Conservation (phyloP, 2,888 invertebrate genomes). For the Tinea semifulvella region DNA sequence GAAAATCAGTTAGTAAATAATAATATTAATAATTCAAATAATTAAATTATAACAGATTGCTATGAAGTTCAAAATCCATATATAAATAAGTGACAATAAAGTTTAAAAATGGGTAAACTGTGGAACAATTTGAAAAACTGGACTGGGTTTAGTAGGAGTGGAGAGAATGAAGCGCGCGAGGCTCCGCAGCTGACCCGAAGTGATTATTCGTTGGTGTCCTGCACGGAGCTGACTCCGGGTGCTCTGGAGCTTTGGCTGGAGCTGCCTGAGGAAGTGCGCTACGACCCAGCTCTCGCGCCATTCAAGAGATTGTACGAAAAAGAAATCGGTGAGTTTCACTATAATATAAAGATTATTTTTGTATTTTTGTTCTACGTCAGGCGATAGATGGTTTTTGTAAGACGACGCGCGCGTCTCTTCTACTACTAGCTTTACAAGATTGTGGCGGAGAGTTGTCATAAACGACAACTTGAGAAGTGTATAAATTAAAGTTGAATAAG, state of each 20-base stretch:
- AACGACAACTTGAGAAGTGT: no score
- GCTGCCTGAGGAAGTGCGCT: conserved; percentile 71
- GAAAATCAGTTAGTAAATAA: not conserved
- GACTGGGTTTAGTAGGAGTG: conserved; percentile 2
- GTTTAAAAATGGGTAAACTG: conserved; percentile 3
- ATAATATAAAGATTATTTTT: not conserved
- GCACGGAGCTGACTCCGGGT: conserved; percentile 68
- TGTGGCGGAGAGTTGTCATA: no score
- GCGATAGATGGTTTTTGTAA: not conserved
- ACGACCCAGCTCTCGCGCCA: conserved; percentile 71
- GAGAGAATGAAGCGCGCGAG: not conserved
- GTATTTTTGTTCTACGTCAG: no score
- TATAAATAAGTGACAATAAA: not conserved
- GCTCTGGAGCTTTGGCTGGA: conserved; percentile 72
- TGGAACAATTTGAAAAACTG: conserved; percentile 9
- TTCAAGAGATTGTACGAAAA: conserved; percentile 67
- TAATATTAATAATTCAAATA: not conserved
- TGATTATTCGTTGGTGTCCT: conserved; percentile 55
- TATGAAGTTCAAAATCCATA: not conserved
- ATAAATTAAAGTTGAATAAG: no score
- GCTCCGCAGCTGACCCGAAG: conserved; percentile 23
- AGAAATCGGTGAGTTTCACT: conserved; percentile 43
- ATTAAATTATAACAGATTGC: not conserved
- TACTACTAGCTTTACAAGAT: no score
- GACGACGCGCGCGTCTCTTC: no score